Conservation (phyloP, 2,888 invertebrate species). For the Lasioglossum morio region DNA sequence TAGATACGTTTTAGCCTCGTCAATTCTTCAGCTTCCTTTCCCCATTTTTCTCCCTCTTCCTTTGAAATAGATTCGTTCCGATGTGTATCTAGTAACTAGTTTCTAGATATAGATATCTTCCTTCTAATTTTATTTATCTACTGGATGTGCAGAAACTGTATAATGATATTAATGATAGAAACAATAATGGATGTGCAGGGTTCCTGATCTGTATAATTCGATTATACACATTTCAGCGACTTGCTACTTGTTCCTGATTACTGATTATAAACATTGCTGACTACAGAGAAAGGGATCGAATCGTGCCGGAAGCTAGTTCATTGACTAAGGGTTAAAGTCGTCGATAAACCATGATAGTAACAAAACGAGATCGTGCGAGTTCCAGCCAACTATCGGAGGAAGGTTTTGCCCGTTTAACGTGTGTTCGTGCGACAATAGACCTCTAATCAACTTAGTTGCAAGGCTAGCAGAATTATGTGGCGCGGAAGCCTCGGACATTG, state of each 20-base stretch:
- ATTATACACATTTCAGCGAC: not conserved
- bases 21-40: too few species aligned
- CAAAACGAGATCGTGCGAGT: not conserved
- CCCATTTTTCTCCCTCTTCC: too few species aligned
- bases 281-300: not conserved
- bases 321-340: not conserved
- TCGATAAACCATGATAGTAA: not conserved
- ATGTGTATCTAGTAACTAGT: too few species aligned
- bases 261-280: not conserved
- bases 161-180: too few species aligned
- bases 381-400: not conserved
- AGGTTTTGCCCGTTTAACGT: not conserved
- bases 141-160: too few species aligned
- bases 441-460: constrained; percentile 15
- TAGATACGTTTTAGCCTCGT: too few species aligned
- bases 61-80: too few species aligned
- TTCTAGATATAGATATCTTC: too few species aligned
- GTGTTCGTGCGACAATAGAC: not conserved
- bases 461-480: not conserved
- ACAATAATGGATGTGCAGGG: too few species aligned
- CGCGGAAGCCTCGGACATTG: not conserved
- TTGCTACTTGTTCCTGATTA: not conserved
- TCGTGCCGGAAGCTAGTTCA: not conserved
- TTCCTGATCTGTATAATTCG: not conserved
- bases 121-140: too few species aligned